Base-by-base conservation (phyloP, 2,888 invertebrate species). In the Copidosoma aretas region DNA sequence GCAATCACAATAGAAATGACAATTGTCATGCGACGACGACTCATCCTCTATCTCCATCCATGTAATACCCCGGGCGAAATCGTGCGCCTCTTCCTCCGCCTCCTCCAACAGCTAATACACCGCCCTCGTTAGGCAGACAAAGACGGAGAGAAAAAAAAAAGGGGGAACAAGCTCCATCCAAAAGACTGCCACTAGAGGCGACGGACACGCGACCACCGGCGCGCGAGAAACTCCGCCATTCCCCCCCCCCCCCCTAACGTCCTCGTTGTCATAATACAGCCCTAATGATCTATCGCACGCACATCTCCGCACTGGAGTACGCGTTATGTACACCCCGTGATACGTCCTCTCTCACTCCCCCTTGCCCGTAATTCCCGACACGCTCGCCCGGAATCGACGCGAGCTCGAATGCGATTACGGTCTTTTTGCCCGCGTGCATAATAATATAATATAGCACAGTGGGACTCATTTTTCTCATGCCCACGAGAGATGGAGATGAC, bases 211-310 rank as follows among this genome's bases (percentile, higher is more conserved):
- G 71, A 69, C 71, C 60, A 32, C 32, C 39, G 25, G 79, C 80
- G 32, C 32, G 32, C 32, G 32, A 32, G 32, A 32, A 32, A 32
- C 32, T 3, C 8, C 32, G 32, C 32, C 8, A 3, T 8, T 32
- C 32, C 8, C 8, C 32, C 32, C 32, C 32, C 3, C 32, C 32
- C 32, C 32, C 32, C 32, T 32, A n/a, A n/a, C n/a, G n/a, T 32
- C 4, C 4, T 5, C 32, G 32, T 81, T 79, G 80, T 83, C 82
- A 80, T 82, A 82, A 81, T 81, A 79, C 77, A 75, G 75, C 76
- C 77, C 77, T 82, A 82, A 83, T 82, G 82, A 82, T 80, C 80
- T 76, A 80, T 78, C 78, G 80, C 77, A 73, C 73, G 75, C 73
- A 75, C 75, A 73, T 77, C 76, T 74, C 73, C 75, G 32, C 49